A percentile compares a stretch with the other conserved stretches of the same genome.
phyloP scores from a whole-genome alignment of 2,888 invertebrate genomes.

The Allolobophora icterica region DNA sequence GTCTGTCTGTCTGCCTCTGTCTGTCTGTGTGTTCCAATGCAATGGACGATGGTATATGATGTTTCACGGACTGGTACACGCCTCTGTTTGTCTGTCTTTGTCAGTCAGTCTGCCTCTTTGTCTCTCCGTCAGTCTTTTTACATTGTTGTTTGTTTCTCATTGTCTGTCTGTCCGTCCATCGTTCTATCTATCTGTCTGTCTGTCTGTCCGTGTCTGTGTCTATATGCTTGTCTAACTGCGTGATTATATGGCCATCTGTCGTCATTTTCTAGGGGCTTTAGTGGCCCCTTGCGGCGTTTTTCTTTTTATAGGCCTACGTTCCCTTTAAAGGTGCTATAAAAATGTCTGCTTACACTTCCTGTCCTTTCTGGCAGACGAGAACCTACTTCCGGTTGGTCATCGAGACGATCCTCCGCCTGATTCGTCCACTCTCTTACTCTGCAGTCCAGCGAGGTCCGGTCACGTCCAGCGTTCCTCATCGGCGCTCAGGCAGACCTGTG shows the following conservation, averaged over 20 bases:
- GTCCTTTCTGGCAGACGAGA: not conserved
- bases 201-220: not conserved
- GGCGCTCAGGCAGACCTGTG: not conserved
- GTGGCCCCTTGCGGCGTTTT: not conserved
- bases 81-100: too few species aligned
- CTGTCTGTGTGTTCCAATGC: not conserved
- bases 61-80: too few species aligned
- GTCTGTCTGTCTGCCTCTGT: not conserved
- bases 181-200: not conserved
- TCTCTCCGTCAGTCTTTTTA: too few species aligned
- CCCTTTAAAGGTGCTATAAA: not conserved
- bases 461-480: not conserved
- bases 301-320: not conserved
- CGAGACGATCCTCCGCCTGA: not conserved
- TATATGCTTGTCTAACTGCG: not conserved
- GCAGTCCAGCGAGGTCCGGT: not conserved
- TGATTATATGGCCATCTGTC: not conserved
- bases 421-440: constrained; percentile 6
- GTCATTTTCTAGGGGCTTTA: not conserved
- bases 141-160: too few species aligned
- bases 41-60: too few species aligned
- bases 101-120: too few species aligned
- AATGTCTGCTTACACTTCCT: not conserved
- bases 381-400: constrained; percentile 19
- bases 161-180: not conserved